Conservation (phyloP, 2,888 invertebrate species). For the Crocallis elinguaria region DNA sequence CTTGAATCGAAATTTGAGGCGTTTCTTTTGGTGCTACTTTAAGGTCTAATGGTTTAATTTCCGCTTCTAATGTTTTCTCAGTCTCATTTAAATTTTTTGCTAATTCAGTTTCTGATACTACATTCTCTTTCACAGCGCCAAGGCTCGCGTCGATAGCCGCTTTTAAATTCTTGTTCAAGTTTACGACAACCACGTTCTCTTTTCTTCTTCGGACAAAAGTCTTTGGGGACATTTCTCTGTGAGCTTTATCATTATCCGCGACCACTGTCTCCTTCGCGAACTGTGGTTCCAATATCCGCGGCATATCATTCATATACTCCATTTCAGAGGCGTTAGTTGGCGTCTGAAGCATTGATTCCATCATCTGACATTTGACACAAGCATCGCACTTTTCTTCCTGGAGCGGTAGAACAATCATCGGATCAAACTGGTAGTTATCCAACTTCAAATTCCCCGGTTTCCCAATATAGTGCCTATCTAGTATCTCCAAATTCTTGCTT, state of each 20-base stretch:
- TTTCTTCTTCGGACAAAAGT: conserved; percentile 72
- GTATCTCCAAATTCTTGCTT: conserved; percentile 88
- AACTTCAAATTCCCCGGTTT: conserved; percentile 83
- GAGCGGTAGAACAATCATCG: conserved; percentile 74
- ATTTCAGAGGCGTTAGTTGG: conserved; percentile 92
- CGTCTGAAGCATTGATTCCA: conserved; percentile 87
- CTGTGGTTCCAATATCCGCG: conserved; percentile 70
- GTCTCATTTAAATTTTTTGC: conserved; percentile 1
- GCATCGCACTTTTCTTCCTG: conserved; percentile 81
- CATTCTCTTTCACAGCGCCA: background rate
- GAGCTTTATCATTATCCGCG: conserved; percentile 38
- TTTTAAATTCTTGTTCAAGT: conserved; percentile 38
- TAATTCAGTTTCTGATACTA: background rate
- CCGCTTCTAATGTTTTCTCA: conserved; percentile 4
- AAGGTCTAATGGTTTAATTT: conserved; percentile 1
- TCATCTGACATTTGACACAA: conserved; percentile 80
- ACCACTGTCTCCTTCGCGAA: conserved; percentile 67
- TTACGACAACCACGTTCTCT: conserved; percentile 76
- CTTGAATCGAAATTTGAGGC: conserved; percentile 11
- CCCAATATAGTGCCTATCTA: conserved; percentile 85
- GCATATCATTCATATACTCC: conserved; percentile 79
- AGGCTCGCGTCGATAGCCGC: conserved; percentile 4
- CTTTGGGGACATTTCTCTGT: conserved; percentile 63
- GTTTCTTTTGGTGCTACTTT: background rate
- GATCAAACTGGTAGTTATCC: conserved; percentile 80